Percentiles rank a stretch among this genome's conserved stretches.
phyloP scores from a whole-genome alignment of 2,888 invertebrate species.

The Beris chalybata region DNA sequence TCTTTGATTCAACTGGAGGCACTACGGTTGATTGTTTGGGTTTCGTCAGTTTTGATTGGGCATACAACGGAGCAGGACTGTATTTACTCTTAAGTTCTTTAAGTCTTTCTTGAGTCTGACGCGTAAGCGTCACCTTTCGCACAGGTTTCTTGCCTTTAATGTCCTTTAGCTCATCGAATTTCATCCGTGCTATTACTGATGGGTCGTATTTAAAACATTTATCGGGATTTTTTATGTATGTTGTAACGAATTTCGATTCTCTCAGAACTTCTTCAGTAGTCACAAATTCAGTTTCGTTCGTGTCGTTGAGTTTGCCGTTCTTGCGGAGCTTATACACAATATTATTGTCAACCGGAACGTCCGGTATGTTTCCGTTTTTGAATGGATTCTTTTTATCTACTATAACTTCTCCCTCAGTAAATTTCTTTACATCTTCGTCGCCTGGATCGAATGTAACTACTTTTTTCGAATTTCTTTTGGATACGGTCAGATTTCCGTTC shows the following conservation, averaged over 20 bases:
- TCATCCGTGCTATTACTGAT: constrained; percentile 50
- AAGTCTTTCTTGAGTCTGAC: constrained; percentile 44
- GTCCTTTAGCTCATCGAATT: constrained; percentile 51
- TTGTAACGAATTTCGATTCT: constrained; percentile 56
- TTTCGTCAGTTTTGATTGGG: not conserved
- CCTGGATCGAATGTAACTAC: constrained; percentile 52
- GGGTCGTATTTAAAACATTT: constrained; percentile 55
- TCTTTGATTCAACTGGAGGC: constrained; percentile 37
- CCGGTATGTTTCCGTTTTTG: constrained; percentile 42
- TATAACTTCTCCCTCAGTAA: constrained; percentile 54
- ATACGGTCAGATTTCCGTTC: not conserved
- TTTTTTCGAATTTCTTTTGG: constrained; percentile 44
- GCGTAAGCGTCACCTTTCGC: constrained; percentile 40
- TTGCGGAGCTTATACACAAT: constrained; percentile 14
- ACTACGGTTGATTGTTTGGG: constrained; percentile 38
- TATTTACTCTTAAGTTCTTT: constrained; percentile 45
- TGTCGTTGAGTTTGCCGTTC: constrained; percentile 1
- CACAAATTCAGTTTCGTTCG: constrained; percentile 49
- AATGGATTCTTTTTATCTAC: constrained; percentile 56
- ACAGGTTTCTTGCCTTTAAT: constrained; percentile 44
- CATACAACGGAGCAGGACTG: not conserved
- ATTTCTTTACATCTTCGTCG: constrained; percentile 51
- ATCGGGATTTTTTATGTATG: constrained; percentile 56
- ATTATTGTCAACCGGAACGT: not conserved
- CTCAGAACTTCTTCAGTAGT: constrained; percentile 55